A percentile compares a stretch with the other conserved stretches of the same genome.
phyloP scores from a whole-genome alignment of 2,888 invertebrate species.

The Hirtodrosophila alboralis region DNA sequence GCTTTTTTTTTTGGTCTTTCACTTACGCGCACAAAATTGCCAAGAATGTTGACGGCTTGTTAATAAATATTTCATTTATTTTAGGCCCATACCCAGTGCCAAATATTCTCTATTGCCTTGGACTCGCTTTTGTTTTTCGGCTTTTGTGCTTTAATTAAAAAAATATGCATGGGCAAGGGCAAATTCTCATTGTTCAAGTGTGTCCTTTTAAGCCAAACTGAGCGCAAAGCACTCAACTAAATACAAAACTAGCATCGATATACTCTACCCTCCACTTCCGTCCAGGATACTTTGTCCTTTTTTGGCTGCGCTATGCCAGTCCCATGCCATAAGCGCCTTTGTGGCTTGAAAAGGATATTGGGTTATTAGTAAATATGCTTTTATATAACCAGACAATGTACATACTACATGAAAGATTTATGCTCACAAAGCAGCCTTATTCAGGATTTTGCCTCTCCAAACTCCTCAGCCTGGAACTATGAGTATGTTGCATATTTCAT shows the following conservation, averaged over 20 bases:
- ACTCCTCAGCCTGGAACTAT: slow-evolving; percentile 12
- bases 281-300: slow-evolving; percentile 41
- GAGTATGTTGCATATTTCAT: slow-evolving; percentile 67
- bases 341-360: slow-evolving; percentile 63
- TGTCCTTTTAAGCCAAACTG: slow-evolving; percentile 48
- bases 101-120: slow-evolving; percentile 20
- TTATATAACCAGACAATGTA: slow-evolving; percentile 35
- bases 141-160: slow-evolving; percentile 73
- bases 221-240: slow-evolving; percentile 72
- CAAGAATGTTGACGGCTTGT: slow-evolving; percentile 68
- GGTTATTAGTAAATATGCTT: slow-evolving; percentile 76
- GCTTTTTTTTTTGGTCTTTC: slow-evolving; percentile 43
- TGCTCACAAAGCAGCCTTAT: slow-evolving; percentile 50
- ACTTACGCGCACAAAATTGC: slow-evolving; percentile 67
- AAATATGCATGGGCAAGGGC: slow-evolving; percentile 63
- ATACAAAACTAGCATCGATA: slow-evolving; percentile 54
- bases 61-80: slow-evolving; percentile 78
- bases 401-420: slow-evolving; percentile 74
- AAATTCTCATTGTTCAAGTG: slow-evolving; percentile 46
- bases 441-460: slow-evolving; percentile 3
- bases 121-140: slow-evolving; percentile 58
- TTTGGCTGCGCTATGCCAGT: slow-evolving; percentile 39
- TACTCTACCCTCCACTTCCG: slow-evolving; percentile 1
- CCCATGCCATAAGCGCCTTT: slow-evolving; percentile 32
- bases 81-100: slow-evolving; percentile 46